phyloP scores from a whole-genome alignment of 2,113 vertebrate species.

The Pygoscelis antarcticus region DNA sequence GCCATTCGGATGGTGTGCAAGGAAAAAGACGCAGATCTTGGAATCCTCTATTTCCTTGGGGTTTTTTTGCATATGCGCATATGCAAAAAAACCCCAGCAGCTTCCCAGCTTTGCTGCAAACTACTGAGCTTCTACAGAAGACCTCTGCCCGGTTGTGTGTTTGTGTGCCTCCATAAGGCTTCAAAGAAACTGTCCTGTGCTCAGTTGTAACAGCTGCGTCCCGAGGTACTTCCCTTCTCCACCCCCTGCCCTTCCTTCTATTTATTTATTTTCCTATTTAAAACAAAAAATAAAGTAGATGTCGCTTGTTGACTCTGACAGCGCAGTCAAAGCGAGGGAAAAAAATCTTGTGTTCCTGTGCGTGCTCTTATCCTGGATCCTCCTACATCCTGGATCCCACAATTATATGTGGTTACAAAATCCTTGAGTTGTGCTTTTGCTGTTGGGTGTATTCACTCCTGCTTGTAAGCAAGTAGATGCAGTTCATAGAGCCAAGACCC shows the following conservation, averaged over 20 bases:
- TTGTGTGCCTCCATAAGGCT: neutral
- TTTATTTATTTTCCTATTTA: neutral
- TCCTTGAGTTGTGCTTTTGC: neutral
- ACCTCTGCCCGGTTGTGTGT: neutral
- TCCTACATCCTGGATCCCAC: neutral
- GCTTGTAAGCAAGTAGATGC: neutral
- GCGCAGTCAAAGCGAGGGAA: accelerated
- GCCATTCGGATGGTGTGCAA: neutral
- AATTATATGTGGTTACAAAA: accelerated
- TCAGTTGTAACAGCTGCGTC: neutral
- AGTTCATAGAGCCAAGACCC: neutral
- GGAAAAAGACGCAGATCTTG: accelerated
- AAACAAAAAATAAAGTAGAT: neutral
- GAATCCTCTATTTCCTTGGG: neutral
- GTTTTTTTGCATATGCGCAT: neutral
- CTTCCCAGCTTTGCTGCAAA: neutral
- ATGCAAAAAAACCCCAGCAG: neutral
- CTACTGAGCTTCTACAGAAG: accelerated
- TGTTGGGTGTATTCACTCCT: neutral
- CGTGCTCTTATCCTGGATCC: neutral
- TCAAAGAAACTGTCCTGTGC: neutral
- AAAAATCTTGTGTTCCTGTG: neutral
- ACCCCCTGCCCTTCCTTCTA: neutral
- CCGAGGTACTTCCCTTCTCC: neutral
- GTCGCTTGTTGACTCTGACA: neutral